Conservation (phyloP, 2,888 invertebrate genomes). For the Hemicrepidius hirtus region DNA sequence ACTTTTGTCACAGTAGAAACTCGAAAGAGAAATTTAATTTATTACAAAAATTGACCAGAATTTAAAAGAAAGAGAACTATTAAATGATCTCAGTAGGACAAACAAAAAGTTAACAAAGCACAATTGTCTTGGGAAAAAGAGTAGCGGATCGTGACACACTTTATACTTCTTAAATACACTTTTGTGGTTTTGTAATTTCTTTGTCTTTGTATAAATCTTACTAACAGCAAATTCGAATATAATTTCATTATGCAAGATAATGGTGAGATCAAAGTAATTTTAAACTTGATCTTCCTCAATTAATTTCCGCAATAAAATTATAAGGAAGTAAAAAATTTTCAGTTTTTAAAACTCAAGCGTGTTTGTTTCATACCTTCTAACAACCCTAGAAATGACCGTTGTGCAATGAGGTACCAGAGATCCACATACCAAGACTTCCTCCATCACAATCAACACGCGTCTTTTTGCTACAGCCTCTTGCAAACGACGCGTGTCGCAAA, state of each 20-base stretch:
- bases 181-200: constrained; percentile 30
- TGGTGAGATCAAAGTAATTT: background rate
- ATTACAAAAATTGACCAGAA: background rate
- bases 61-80: background rate
- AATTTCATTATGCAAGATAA: background rate
- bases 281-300: background rate
- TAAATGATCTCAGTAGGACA: background rate
- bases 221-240: background rate
- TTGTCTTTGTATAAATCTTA: constrained; percentile 22
- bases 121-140: constrained; percentile 8
- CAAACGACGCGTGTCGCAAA: no score
- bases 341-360: no score
- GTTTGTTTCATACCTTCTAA: no score
- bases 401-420: no score
- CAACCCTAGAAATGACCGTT: no score
- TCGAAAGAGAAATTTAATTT: no score
- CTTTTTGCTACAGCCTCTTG: no score
- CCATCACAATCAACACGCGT: no score
- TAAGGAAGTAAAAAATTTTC: no score
- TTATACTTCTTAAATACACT: constrained; percentile 19
- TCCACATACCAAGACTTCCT: no score
- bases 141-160: constrained; percentile 31
- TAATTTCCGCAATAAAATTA: no score
- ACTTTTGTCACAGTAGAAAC: no score
- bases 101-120: background rate